A percentile compares a stretch with the other conserved stretches of the same genome.
These are phyloP conservation scores for Silurus lanzhouensis DNA, from an alignment of 2,797 vertebrate species.

Conservation along the genomic window DNA sequence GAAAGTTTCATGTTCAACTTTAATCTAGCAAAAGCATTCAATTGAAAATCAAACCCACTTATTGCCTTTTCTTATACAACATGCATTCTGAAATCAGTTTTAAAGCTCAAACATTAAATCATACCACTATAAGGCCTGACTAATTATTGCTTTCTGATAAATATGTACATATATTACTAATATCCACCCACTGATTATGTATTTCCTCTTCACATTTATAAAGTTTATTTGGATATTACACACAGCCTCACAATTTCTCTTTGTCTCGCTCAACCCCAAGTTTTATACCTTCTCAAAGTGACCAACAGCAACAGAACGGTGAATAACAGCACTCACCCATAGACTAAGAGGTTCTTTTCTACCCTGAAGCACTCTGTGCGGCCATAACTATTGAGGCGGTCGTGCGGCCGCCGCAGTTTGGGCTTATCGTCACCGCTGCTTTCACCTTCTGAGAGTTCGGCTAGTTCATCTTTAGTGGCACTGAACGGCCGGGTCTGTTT, in stretches of 20 bases:
- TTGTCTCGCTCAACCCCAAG: background rate
- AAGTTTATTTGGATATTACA: too few relatives aligned
- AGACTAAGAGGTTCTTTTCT: conserved; percentile 96
- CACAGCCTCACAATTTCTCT: too few relatives aligned
- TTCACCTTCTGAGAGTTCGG: conserved; percentile 92
- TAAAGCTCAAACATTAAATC: background rate
- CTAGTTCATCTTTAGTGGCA: conserved; percentile 94
- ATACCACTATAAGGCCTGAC: background rate
- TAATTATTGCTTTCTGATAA: background rate
- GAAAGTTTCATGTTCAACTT: background rate
- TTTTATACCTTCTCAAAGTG: background rate
- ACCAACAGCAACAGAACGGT: too few relatives aligned
- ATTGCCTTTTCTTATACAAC: background rate
- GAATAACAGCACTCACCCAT: conserved; percentile 80
- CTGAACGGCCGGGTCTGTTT: conserved; percentile 97
- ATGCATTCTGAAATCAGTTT: background rate
- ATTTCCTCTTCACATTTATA: background rate
- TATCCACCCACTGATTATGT: background rate
- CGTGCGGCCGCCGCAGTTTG: conserved; percentile 87
- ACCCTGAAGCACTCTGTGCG: conserved; percentile 97
- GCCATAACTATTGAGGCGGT: conserved; percentile 90
- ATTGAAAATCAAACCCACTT: background rate
- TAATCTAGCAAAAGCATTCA: background rate
- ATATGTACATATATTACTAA: background rate
- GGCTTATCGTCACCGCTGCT: conserved; percentile 93